Evolutionary conservation across 2,797 vertebrate species (phyloP), one percentile per base, ranked within the genome.

Genomic region (Characodon lateralis): DNA sequence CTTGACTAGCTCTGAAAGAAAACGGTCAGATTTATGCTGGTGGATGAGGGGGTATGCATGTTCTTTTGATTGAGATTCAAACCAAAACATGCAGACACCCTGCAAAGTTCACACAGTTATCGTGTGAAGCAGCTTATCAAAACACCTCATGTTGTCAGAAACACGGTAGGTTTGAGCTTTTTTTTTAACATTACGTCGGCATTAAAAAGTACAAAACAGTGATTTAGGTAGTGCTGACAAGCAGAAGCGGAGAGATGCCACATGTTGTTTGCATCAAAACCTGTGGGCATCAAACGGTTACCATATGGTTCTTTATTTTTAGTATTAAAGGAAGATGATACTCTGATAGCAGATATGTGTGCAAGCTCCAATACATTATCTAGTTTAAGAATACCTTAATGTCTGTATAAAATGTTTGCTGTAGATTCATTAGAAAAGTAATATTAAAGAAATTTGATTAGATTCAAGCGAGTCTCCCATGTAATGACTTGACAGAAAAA

Each of bases 1-100:
- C 84, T 89, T 82, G 73, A 85, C 85, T 89, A 43, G 70, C 85
- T 86, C 77, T 48, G 65, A 89, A 65, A 75, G 65, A 88, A 89
- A 90, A 82, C 39, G 75, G 73, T 81, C 61, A 69, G 39, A 46
- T 69, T 46, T 46, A 13, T 69, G 66, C 41, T 26, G 66, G 24
- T n/a, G 24, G 66, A 43, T 68, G 70, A 41, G 78, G 81, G 48
- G 88, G 82, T 51, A 76, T 43, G 77, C 79, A 70, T 83, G 39
- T 71, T 76, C 78, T 83, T 88, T 88, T 84, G 73, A 89, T 89
- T 83, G 77, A 74, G 71, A 83, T 73, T 66, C 74, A 76, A 87
- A 82, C 70, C 22, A n/a, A 75, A 81, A 74, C 73, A 81, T 76
- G 70, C 74, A 1, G 22, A 66, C 74, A 61, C 55, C 74, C 78